phyloP scores from a whole-genome alignment of 2,113 vertebrate genomes.

The Athene cunicularia region DNA sequence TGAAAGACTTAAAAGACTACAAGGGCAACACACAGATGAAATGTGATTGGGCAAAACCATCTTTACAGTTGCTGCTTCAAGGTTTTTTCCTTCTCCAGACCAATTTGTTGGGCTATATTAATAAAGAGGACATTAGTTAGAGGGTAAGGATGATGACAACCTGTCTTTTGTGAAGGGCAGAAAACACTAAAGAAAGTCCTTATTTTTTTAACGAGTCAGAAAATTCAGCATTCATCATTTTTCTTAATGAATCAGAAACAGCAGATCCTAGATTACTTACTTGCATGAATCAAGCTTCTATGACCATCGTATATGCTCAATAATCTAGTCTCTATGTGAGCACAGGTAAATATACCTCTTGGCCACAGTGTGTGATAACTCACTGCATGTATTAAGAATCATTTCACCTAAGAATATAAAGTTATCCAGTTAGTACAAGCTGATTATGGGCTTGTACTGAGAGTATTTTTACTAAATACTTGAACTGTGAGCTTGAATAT shows the following conservation, averaged over 20 bases:
- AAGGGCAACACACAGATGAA: background rate
- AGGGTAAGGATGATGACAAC: background rate
- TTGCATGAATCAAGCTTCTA: background rate
- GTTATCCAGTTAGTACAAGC: background rate
- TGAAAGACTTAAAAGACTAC: background rate
- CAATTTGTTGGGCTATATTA: background rate
- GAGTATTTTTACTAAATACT: background rate
- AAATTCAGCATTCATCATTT: background rate
- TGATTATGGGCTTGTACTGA: too few relatives aligned
- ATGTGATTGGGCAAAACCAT: background rate
- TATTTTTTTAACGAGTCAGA: background rate
- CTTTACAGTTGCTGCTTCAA: background rate
- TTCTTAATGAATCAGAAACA: background rate
- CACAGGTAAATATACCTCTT: background rate
- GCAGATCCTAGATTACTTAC: background rate
- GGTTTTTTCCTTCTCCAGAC: background rate
- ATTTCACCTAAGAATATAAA: background rate
- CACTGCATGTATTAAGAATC: background rate
- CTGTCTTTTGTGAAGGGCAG: background rate
- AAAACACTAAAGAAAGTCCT: background rate
- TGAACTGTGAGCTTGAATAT: background rate
- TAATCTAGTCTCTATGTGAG: background rate
- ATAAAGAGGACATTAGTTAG: background rate
- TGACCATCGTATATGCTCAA: fast-evolving
- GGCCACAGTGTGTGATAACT: background rate